A percentile compares a stretch with the other conserved stretches of the same genome.
These are phyloP conservation scores for Zophobas atratus DNA, from an alignment of 1,140 invertebrate genomes.

Conservation along the genomic window DNA sequence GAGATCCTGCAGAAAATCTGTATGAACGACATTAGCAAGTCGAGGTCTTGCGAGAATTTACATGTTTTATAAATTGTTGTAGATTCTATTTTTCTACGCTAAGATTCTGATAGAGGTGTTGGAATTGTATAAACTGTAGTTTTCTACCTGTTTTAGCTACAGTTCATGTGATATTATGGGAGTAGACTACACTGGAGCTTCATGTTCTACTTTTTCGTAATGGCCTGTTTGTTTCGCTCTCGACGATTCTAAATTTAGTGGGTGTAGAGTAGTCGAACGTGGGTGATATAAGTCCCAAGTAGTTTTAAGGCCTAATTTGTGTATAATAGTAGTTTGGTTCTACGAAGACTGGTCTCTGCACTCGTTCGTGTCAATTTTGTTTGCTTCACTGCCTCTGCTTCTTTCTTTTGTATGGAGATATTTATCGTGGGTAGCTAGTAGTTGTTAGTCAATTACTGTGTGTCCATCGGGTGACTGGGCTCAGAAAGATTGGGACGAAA, in stretches of 20 bases:
- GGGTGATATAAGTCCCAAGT: slow-evolving; percentile 12
- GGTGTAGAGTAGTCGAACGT: not conserved
- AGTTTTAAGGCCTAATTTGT: slow-evolving; percentile 42
- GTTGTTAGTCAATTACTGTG: slow-evolving; percentile 28
- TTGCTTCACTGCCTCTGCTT: slow-evolving; percentile 25
- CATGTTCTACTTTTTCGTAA: not conserved
- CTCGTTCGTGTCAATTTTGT: slow-evolving; percentile 2
- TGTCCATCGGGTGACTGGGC: too few relatives aligned
- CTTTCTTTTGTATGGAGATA: not conserved
- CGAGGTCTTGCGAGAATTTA: slow-evolving; percentile 92
- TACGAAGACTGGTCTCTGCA: slow-evolving; percentile 16
- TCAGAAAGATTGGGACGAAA: too few relatives aligned
- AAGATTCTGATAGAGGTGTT: slow-evolving; percentile 24
- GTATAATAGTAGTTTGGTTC: slow-evolving; percentile 17
- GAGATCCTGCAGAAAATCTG: slow-evolving; percentile 90
- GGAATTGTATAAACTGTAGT: slow-evolving; percentile 27
- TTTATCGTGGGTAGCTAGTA: not conserved
- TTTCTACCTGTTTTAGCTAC: slow-evolving; percentile 40
- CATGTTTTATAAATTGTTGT: slow-evolving; percentile 81
- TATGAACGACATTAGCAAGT: slow-evolving; percentile 88
- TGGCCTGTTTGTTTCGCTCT: slow-evolving; percentile 7
- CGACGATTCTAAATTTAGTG: slow-evolving; percentile 10
- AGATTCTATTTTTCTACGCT: slow-evolving; percentile 37
- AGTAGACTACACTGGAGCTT: slow-evolving; percentile 8
- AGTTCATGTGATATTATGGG: slow-evolving; percentile 33